Evolutionary conservation across 2,888 invertebrate genomes (phyloP).

Genomic region (Cheilosia vernalis): DNA sequence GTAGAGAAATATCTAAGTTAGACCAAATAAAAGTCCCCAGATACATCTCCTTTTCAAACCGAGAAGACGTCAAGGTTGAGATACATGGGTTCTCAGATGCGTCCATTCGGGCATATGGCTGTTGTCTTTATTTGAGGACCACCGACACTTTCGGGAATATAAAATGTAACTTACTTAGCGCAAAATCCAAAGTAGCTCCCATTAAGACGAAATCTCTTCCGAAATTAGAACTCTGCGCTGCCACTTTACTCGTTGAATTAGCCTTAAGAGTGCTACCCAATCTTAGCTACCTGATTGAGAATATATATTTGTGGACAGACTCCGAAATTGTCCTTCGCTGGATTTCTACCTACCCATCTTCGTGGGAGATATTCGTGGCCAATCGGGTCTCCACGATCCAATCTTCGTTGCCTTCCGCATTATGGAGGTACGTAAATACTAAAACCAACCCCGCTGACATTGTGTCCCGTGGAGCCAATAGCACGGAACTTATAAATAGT

Average conservation of each 20-base stretch:
- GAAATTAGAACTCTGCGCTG: constrained; percentile 75
- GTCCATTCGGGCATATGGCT: too few species aligned
- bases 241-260: too few species aligned
- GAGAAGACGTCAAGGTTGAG: constrained; percentile 1
- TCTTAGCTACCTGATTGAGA: constrained; percentile 57
- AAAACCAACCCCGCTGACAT: constrained; percentile 78
- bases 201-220: constrained; percentile 75
- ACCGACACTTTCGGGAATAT: not conserved
- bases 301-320: constrained; percentile 71
- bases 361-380: constrained; percentile 66
- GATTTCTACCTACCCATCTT: constrained; percentile 31
- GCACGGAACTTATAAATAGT: too few species aligned
- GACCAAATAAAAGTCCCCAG: constrained; percentile 43
- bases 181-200: constrained; percentile 58
- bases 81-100: constrained; percentile 61
- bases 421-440: constrained; percentile 77
- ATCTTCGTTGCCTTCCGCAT: constrained; percentile 53
- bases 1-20: not conserved
- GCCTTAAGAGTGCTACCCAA: too few species aligned
- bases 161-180: constrained; percentile 12
- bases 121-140: constrained; percentile 29
- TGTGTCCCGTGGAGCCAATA: constrained; percentile 76
- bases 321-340: constrained; percentile 69
- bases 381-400: constrained; percentile 78
- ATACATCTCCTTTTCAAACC: constrained; percentile 10